Evolutionary conservation across 2,113 vertebrate genomes (phyloP).

Genomic region (Pipa parva): DNA sequence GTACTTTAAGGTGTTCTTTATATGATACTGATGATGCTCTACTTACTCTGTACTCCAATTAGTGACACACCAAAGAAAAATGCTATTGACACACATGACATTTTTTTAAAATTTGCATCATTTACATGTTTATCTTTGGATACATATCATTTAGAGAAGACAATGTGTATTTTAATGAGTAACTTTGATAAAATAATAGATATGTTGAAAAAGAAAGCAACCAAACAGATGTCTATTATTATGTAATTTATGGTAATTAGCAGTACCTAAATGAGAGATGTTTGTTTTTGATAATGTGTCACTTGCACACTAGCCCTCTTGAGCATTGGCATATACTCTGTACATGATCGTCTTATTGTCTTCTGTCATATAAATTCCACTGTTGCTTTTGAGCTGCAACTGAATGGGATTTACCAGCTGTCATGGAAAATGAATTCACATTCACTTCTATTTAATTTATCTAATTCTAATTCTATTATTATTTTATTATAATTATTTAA

Average conservation of each 20-base stretch:
- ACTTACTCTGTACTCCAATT: too few relatives aligned
- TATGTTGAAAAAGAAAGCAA: conserved; percentile 46
- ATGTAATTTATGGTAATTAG: conserved; percentile 73
- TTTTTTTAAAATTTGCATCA: too few relatives aligned
- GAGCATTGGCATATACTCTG: conserved; percentile 70
- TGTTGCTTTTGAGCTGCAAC: conserved; percentile 61
- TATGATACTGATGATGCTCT: too few relatives aligned
- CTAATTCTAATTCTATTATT: conserved; percentile 76
- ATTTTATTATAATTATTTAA: conserved; percentile 78
- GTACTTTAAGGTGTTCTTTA: too few relatives aligned
- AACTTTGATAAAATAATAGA: neutral
- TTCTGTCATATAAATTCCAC: conserved; percentile 68
- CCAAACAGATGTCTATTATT: conserved; percentile 76
- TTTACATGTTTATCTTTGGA: too few relatives aligned
- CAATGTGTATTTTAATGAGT: too few relatives aligned
- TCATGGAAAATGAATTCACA: conserved; percentile 73
- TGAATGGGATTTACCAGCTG: conserved; percentile 75
- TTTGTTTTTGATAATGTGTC: conserved; percentile 83
- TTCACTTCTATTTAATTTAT: conserved; percentile 82
- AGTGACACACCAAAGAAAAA: too few relatives aligned
- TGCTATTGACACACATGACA: too few relatives aligned
- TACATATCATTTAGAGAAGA: too few relatives aligned
- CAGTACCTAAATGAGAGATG: conserved; percentile 70
- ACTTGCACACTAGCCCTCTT: conserved; percentile 75
- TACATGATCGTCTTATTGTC: conserved; percentile 75